Evolutionary conservation across 2,888 invertebrate genomes (phyloP), one percentile per base, ranked within the genome.

Genomic region (Chironomus riparius): DNA sequence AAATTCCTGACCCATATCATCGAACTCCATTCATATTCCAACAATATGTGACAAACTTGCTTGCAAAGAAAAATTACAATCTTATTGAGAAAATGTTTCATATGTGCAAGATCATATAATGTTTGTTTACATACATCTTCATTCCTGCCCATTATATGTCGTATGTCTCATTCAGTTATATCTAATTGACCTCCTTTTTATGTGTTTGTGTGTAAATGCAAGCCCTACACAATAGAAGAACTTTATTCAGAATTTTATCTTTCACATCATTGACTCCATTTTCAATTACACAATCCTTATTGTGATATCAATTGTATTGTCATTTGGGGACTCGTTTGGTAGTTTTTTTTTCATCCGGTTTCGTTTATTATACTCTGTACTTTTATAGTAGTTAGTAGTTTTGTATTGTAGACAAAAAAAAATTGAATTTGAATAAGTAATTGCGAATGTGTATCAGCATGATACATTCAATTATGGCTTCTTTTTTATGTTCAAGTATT

Each of bases 391-490:
- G 38, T 38, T 38, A 38, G 38, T 38, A 38, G 38, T 1, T 38
- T 38, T 38, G 38, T 38, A 38, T 38, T 38, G 38, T 38, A 38
- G 38, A 38, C 38, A 38, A 38, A 38, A 38, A 28, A 28, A 38
- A 38, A 38, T 38, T 38, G 38, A 38, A 38, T 38, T 38, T 38
- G 38, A 38, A 38, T 38, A 38, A 38, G 38, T 38, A 38, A 38
- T 38, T 38, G 10, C 38, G 70, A 50, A 12, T 18, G 47, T 22
- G 70, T 70, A 70, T 70, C 70, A 70, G 18, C 56, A 24, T 70
- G 70, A 70, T 70, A 50, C 70, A 70, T 22, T 70, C 47, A 22
- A 50, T 50, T 56, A 24, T 50, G 22, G 48, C 10, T 70, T 12
- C 22, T 18, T 48, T 21, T 62, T 38, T 38, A 38, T 38, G 38